Conservation (phyloP, 2,113 vertebrate species). For the Cisticola juncidis region DNA sequence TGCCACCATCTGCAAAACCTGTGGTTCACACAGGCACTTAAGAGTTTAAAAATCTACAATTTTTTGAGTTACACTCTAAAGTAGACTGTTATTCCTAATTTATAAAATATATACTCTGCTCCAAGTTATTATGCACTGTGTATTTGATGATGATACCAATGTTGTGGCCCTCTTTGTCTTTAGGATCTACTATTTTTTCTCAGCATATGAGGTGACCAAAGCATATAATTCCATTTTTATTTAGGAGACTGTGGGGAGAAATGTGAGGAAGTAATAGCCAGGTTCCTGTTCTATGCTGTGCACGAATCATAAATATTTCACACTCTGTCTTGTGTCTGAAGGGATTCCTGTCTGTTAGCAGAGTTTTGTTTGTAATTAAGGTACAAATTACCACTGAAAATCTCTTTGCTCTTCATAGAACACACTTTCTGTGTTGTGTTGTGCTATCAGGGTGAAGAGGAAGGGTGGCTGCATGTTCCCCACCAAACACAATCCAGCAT, state of each 20-base stretch:
- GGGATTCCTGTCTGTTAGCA: background rate
- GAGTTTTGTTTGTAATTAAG: constrained; percentile 38
- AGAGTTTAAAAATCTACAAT: background rate
- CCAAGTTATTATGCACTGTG: background rate
- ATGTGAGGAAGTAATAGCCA: background rate
- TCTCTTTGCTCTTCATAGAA: background rate
- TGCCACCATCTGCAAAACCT: background rate
- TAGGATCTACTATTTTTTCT: background rate
- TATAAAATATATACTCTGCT: background rate
- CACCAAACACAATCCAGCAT: background rate
- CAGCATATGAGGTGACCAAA: background rate
- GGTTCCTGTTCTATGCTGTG: background rate
- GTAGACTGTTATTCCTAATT: background rate
- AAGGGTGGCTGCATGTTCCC: background rate
- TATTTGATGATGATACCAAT: background rate
- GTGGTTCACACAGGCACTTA: background rate
- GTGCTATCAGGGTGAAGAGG: background rate
- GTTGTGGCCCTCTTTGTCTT: background rate
- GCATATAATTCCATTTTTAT: constrained; percentile 32
- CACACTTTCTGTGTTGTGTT: background rate
- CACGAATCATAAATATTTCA: constrained; percentile 55
- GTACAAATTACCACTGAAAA: constrained; percentile 6
- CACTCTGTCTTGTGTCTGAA: constrained; percentile 13
- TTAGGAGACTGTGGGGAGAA: constrained; percentile 11
- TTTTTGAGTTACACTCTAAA: background rate